Percentiles rank a stretch among this genome's conserved stretches.
phyloP scores from a whole-genome alignment of 2,113 vertebrate species.

The Pelobates fuscus region DNA sequence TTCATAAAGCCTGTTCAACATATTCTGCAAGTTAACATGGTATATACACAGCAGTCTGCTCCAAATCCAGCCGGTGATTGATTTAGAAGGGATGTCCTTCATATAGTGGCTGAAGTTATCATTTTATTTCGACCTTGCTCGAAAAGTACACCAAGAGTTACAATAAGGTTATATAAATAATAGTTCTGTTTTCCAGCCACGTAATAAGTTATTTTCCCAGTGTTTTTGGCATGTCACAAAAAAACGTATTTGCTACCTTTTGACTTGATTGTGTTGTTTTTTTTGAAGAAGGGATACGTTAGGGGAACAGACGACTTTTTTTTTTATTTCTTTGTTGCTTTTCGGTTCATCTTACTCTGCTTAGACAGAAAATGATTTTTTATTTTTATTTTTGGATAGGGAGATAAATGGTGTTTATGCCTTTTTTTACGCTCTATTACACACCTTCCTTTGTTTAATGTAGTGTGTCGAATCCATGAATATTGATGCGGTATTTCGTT shows the following conservation, averaged over 20 bases:
- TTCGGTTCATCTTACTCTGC: too few relatives aligned
- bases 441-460: constrained; percentile 46
- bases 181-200: not conserved
- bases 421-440: constrained; percentile 44
- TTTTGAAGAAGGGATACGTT: too few relatives aligned
- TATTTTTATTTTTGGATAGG: too few relatives aligned
- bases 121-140: constrained; percentile 29
- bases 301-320: too few relatives aligned
- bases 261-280: too few relatives aligned
- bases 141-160: not conserved
- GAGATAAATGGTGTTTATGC: constrained; percentile 46
- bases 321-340: too few relatives aligned
- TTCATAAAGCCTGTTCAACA: constrained; percentile 42
- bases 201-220: not conserved
- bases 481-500: constrained; percentile 38
- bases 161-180: not conserved
- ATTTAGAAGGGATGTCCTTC: constrained; percentile 30
- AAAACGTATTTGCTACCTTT: not conserved
- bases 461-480: constrained; percentile 43
- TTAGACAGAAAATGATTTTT: too few relatives aligned
- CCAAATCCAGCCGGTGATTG: constrained; percentile 24
- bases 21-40: constrained; percentile 37
- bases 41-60: constrained; percentile 33
- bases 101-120: constrained; percentile 10
- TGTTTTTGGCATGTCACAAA: not conserved